Base-by-base conservation (phyloP, 1,140 invertebrate genomes). In the Euura lappo region DNA sequence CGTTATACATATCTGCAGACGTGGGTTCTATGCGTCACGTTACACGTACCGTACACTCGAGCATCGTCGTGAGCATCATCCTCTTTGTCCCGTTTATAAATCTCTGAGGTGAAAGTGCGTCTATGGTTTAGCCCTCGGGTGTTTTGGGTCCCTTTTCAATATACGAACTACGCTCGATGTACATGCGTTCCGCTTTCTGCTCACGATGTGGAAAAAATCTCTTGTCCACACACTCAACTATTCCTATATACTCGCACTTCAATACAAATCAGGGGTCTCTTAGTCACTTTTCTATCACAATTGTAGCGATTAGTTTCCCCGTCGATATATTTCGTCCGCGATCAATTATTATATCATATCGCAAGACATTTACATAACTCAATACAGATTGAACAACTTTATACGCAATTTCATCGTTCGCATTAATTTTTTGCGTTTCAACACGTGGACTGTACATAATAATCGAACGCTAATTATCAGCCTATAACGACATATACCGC, bases 101-200 rank as follows among this genome's bases (percentile, higher is more conserved):
- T 60, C 51, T 60, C 51, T 60, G 51, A 60, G 51, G 51, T 60
- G 51, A 60, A 60, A 60, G 51, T 60, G 3, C 51, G 51, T n/a
- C 51, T 60, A 60, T 60, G 51, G 10, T 60, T n/a, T 8, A 60
- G 13, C 51, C 51, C 51, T 60, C 51, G 8, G 51, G 51, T 60
- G 51, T 60, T 60, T 60, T 60, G 51, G 51, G 13, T 60, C 51
- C 8, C 51, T 60, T 60, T 60, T 60, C 51, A 60, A 3, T 60
- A 60, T 28, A 60, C 51, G 51, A n/a, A n/a, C 13, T 8, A 60
- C 51, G 51, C 51, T 3, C 3, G 51, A 8, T 11, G 13, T 60
- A 60, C 51, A 6, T n/a, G 51, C 51, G 51, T 60, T n/a, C 10
- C 51, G 51, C 51, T 60, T 60, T 60, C 51, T 60, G 51, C 51